Conservation (phyloP, 2,888 invertebrate species). For the Temnothorax ravouxi region DNA sequence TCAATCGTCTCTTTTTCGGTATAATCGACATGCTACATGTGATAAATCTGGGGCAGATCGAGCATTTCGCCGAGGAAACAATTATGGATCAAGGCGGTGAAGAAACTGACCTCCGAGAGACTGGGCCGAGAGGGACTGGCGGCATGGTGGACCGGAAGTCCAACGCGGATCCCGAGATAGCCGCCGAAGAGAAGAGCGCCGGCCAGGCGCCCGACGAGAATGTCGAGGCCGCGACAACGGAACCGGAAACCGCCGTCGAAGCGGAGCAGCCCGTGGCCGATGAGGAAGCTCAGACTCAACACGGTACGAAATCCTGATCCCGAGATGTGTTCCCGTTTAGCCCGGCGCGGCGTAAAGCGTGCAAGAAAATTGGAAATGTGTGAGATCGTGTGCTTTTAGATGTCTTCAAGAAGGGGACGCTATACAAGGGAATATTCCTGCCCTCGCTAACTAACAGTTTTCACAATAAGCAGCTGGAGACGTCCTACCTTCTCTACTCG, state of each 20-base stretch:
- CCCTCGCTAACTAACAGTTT: slow-evolving; percentile 96
- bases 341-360: background rate
- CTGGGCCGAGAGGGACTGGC: slow-evolving; percentile 85
- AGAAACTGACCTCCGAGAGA: slow-evolving; percentile 85
- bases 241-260: slow-evolving; percentile 68
- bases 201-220: slow-evolving; percentile 68
- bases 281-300: slow-evolving; percentile 79
- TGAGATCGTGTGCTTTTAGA: slow-evolving; percentile 79
- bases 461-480: slow-evolving; percentile 92
- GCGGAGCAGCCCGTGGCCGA: slow-evolving; percentile 75
- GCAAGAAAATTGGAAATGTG: slow-evolving; percentile 1
- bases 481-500: slow-evolving; percentile 95
- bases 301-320: slow-evolving; percentile 71
- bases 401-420: slow-evolving; percentile 92
- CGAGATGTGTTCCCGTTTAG: background rate
- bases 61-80: slow-evolving; percentile 85
- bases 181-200: slow-evolving; percentile 72
- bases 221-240: slow-evolving; percentile 70
- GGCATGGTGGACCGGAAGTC: slow-evolving; percentile 83
- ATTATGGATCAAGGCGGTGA: slow-evolving; percentile 86
- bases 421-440: slow-evolving; percentile 95
- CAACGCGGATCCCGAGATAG: slow-evolving; percentile 75
- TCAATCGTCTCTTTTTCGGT: background rate
- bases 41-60: slow-evolving; percentile 63
- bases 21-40: background rate